Percentiles rank a stretch among this genome's conserved stretches.
These are phyloP conservation scores for Aphyosemion australe DNA, from an alignment of 2,113 vertebrate species.

Conservation along the genomic window DNA sequence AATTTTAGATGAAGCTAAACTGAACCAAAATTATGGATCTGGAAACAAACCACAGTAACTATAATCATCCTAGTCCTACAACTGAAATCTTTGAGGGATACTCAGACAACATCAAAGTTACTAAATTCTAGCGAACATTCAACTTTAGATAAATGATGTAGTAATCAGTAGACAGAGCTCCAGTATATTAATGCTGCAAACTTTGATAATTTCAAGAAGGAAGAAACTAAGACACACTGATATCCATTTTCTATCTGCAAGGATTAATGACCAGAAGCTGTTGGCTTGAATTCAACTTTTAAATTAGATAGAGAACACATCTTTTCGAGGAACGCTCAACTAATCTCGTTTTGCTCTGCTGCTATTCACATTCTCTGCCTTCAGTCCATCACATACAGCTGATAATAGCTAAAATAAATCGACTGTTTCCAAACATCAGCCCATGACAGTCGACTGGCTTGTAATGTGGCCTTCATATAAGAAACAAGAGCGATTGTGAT, in stretches of 20 bases:
- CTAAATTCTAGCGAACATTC: slow-evolving; percentile 23
- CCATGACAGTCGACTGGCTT: slow-evolving; percentile 13
- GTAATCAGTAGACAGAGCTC: slow-evolving; percentile 10
- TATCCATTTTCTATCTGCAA: slow-evolving; percentile 26
- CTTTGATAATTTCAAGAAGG: slow-evolving; percentile 28
- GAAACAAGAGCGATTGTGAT: slow-evolving; percentile 30
- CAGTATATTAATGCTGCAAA: slow-evolving; percentile 1
- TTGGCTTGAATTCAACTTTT: slow-evolving; percentile 43
- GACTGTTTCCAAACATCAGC: slow-evolving; percentile 23
- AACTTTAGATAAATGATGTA: slow-evolving; percentile 38
- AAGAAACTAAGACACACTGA: slow-evolving; percentile 15
- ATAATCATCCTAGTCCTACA: no score
- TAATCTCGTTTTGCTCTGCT: slow-evolving; percentile 35
- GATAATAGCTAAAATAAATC: slow-evolving; percentile 32
- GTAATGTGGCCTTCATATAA: slow-evolving; percentile 28
- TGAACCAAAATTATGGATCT: no score
- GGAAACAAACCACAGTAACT: no score
- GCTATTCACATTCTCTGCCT: slow-evolving; percentile 22
- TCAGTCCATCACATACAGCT: slow-evolving; percentile 26
- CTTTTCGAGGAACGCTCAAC: slow-evolving; percentile 24
- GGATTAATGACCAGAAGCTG: slow-evolving; percentile 51
- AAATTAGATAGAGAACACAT: slow-evolving; percentile 48
- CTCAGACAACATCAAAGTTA: slow-evolving; percentile 6
- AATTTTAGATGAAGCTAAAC: no score
- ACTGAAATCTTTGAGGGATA: no score